Base-by-base conservation (phyloP, 2,797 vertebrate species). In the Taeniopygia guttata region DNA sequence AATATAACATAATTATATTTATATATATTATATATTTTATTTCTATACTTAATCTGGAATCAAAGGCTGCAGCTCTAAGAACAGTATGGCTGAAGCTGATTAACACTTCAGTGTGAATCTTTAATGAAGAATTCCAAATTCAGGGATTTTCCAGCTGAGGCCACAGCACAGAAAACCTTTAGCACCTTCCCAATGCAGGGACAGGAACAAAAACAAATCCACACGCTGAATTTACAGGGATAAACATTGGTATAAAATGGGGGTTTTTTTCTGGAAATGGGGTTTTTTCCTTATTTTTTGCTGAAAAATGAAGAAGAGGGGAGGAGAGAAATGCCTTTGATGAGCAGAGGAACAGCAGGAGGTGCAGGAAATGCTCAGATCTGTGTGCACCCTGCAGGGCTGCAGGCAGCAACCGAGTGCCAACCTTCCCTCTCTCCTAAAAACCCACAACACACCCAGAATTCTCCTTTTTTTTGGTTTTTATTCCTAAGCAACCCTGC, bases 11-110 rank as follows among this genome's bases (percentile, higher is more conserved):
- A 42, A 42, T 42, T 42, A 42, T 42, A 42, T 40, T 40, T 13
- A 40, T 40, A 40, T 13, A 40, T 42, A 42, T 42, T 6, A 42
- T 42, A 42, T 42, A 7, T 42, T 42, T 42, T 42, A 42, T 42
- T 42, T 42, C 42, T 42, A 42, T 42, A 55, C 62, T 38, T 38
- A 12, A 62, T 42, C 62, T 59, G 89, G 55, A 74, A 76, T 36
- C 4, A n/a, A 73, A 81, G 69, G 69, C 83, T 60, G 81, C 72
- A 60, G 78, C 78, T 93, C 82, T 90, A 70, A 77, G 92, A 92
- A 92, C 51, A 92, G 48, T 0, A 80, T 75, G 76, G 82, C 67
- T 78, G 84, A 43, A 86, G 84, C 73, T 66, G 62, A 59, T 90
- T 59, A 84, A 54, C 67, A n/a, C 62, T 76, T 63, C 51, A 38